These are phyloP conservation scores for Colletes collaris DNA, from an alignment of 2,888 invertebrate genomes.

Conservation along the genomic window DNA sequence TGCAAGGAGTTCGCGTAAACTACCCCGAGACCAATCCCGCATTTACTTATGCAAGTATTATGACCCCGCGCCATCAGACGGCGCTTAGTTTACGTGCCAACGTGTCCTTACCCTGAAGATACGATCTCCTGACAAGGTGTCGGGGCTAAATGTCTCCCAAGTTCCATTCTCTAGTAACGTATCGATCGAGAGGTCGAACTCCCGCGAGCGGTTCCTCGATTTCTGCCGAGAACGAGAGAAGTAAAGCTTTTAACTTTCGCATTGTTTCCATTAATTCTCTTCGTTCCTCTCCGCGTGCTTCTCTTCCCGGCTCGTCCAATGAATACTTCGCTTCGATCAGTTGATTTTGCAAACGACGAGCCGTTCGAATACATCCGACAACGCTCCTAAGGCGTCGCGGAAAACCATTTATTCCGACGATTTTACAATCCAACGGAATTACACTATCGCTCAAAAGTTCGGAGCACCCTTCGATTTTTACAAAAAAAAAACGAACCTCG, in stretches of 20 bases:
- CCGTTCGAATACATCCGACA: not conserved
- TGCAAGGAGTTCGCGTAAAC: conserved; percentile 61
- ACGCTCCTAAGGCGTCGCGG: not conserved
- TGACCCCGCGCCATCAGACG: conserved; percentile 44
- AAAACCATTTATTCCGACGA: too few relatives aligned
- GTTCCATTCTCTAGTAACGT: conserved; percentile 86
- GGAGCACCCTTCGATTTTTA: too few relatives aligned
- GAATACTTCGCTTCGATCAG: not conserved
- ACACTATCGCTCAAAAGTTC: not conserved
- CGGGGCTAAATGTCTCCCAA: conserved; percentile 86
- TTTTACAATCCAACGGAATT: not conserved
- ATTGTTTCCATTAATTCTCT: conserved; percentile 56
- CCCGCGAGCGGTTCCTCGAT: conserved; percentile 83
- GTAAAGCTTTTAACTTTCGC: conserved; percentile 75
- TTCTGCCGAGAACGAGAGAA: conserved; percentile 82
- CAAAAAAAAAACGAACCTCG: too few relatives aligned
- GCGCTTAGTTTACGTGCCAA: conserved; percentile 63
- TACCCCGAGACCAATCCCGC: conserved; percentile 54
- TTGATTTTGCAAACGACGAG: not conserved
- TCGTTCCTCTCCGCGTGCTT: conserved; percentile 1
- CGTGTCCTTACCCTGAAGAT: conserved; percentile 85
- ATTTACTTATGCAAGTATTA: conserved; percentile 45
- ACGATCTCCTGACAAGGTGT: conserved; percentile 85
- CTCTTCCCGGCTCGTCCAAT: not conserved
- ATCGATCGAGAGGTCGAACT: conserved; percentile 85